Evolutionary conservation across 2,888 invertebrate genomes (phyloP).

Genomic region (Thymelicus sylvestris): DNA sequence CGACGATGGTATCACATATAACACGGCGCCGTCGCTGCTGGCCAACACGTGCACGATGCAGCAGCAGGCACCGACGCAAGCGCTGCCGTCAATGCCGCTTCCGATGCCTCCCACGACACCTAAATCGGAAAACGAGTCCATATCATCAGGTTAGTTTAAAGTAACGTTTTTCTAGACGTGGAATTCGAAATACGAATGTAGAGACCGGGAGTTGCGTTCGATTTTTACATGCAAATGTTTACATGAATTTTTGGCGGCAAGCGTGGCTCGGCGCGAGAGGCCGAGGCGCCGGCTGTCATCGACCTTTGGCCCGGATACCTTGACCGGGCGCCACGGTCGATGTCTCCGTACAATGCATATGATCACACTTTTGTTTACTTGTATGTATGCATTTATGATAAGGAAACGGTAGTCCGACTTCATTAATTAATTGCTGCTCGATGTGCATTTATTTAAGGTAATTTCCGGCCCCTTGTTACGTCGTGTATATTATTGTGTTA

Average conservation of each 20-base stretch:
- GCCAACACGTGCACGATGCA: slow-evolving; percentile 79
- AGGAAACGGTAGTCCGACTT: slow-evolving; percentile 1
- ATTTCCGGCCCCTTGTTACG: background rate
- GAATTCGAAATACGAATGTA: slow-evolving; percentile 22
- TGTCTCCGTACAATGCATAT: slow-evolving; percentile 67
- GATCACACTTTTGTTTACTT: slow-evolving; percentile 71
- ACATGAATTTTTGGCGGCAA: slow-evolving; percentile 67
- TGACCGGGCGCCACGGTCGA: slow-evolving; percentile 75
- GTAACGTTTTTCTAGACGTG: slow-evolving; percentile 33
- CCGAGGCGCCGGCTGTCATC: slow-evolving; percentile 70
- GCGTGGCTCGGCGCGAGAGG: slow-evolving; percentile 50
- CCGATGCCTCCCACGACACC: slow-evolving; percentile 81
- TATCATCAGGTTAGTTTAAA: slow-evolving; percentile 77
- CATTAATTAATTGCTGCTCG: slow-evolving; percentile 1
- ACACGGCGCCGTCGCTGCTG: slow-evolving; percentile 74
- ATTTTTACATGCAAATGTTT: slow-evolving; percentile 38
- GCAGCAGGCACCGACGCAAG: slow-evolving; percentile 80
- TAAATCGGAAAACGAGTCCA: slow-evolving; percentile 82
- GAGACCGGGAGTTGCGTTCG: slow-evolving; percentile 22
- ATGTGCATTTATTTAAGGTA: background rate
- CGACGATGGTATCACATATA: slow-evolving; percentile 81
- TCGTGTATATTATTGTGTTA: background rate
- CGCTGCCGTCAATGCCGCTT: slow-evolving; percentile 80
- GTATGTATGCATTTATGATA: slow-evolving; percentile 19
- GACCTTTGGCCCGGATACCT: slow-evolving; percentile 84